phyloP scores from a whole-genome alignment of 1,140 invertebrate species.

The Caerostris extrusa region DNA sequence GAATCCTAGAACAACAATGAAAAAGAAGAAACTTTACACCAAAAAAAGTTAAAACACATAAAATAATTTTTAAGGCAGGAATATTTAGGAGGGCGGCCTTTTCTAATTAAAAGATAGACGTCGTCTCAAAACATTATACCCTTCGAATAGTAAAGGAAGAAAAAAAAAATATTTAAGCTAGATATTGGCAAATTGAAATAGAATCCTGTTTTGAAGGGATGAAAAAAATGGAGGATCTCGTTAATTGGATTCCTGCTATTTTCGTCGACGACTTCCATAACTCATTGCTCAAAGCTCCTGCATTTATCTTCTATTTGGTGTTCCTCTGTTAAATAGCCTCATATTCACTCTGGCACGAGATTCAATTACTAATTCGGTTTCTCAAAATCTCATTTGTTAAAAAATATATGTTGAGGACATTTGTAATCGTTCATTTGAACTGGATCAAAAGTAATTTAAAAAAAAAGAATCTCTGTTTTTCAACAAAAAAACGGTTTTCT shows the following conservation, averaged over 20 bases:
- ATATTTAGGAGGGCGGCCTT: slow-evolving; percentile 21
- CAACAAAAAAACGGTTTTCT: too few species aligned
- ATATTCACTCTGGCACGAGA: too few species aligned
- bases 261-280: background rate
- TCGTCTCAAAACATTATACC: background rate
- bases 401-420: too few species aligned
- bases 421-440: too few species aligned
- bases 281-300: background rate
- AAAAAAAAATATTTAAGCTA: background rate
- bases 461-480: too few species aligned
- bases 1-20: background rate
- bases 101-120: slow-evolving; percentile 57
- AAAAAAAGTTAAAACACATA: background rate
- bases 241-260: slow-evolving; percentile 38
- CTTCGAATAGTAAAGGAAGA: background rate
- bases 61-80: background rate
- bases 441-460: too few species aligned
- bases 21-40: background rate
- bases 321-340: too few species aligned
- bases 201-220: background rate
- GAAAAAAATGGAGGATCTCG: background rate
- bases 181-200: background rate
- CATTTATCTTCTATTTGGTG: background rate
- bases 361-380: too few species aligned
- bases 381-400: too few species aligned